A percentile compares a stretch with the other conserved stretches of the same genome.
phyloP scores from a whole-genome alignment of 2,888 invertebrate species.

The Polylopha cassiicola region DNA sequence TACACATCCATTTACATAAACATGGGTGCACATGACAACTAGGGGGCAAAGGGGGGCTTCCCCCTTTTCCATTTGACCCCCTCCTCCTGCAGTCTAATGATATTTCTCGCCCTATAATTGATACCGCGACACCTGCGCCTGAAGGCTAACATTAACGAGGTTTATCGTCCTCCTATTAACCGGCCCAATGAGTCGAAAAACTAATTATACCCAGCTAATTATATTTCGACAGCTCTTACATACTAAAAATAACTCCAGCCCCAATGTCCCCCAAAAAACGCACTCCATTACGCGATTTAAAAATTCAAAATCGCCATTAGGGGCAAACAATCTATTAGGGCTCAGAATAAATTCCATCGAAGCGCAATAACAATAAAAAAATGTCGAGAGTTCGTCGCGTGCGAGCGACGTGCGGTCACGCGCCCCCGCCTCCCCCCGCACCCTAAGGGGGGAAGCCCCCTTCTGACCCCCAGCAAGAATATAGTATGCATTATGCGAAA shows the following conservation, averaged over 20 bases:
- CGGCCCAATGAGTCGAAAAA: conserved; percentile 54
- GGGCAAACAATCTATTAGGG: conserved; percentile 44
- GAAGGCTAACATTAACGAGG: conserved; percentile 68
- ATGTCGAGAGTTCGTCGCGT: conserved; percentile 76
- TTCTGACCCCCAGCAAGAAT: conserved; percentile 43
- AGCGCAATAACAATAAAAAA: conserved; percentile 78
- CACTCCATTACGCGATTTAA: conserved; percentile 63
- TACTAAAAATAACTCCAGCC: background rate
- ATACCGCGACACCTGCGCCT: conserved; percentile 61
- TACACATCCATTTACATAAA: conserved; percentile 36
- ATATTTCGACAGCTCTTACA: conserved; percentile 18
- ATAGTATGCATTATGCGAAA: conserved; percentile 78
- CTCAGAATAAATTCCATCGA: conserved; percentile 70
- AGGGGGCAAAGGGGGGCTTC: conserved; percentile 20
- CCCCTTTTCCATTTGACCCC: conserved; percentile 22
- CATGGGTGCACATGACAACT: conserved; percentile 19
- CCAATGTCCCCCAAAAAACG: conserved; percentile 20
- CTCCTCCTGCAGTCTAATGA: conserved; percentile 26
- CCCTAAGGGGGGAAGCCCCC: conserved; percentile 34
- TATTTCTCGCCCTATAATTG: conserved; percentile 56
- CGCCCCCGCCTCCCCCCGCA: conserved; percentile 38
- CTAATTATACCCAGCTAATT: conserved; percentile 45
- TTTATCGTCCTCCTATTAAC: conserved; percentile 56
- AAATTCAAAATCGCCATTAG: conserved; percentile 69
- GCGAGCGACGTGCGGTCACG: conserved; percentile 75